phyloP scores from a whole-genome alignment of 2,113 vertebrate species.

The Pontoporia blainvillei region DNA sequence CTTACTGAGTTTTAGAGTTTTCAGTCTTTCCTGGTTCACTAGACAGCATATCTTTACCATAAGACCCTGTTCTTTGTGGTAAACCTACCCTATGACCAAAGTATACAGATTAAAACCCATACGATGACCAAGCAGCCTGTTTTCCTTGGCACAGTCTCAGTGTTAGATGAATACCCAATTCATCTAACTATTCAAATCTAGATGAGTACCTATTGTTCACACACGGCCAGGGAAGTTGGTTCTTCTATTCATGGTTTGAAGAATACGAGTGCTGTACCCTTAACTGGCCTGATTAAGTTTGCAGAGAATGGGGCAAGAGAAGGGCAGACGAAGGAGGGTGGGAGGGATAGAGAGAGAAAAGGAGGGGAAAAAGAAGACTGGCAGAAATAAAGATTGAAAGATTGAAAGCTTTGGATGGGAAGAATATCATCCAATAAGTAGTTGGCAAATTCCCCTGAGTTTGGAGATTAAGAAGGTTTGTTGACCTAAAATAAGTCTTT shows the following conservation, averaged over 20 bases:
- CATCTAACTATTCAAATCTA: not conserved
- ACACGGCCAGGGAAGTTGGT: not conserved
- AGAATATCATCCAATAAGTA: not conserved
- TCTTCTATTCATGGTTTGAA: not conserved
- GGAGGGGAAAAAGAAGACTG: not conserved
- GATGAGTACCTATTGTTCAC: not conserved
- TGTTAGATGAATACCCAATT: not conserved
- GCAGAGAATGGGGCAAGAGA: not conserved
- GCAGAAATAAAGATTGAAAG: not conserved
- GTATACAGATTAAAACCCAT: not conserved
- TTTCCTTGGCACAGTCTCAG: not conserved
- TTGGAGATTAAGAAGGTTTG: not conserved
- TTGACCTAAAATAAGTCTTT: not conserved
- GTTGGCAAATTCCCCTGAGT: not conserved
- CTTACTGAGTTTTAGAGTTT: not conserved
- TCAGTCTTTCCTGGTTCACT: not conserved
- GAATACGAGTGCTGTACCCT: not conserved
- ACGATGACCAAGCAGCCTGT: not conserved
- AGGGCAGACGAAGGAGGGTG: accelerated
- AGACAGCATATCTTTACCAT: not conserved
- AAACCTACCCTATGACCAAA: not conserved
- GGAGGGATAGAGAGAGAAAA: not conserved
- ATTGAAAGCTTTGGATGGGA: not conserved
- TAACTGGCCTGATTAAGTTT: not conserved
- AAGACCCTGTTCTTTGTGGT: not conserved